Evolutionary conservation across 2,113 vertebrate genomes (phyloP), one percentile per base, ranked within the genome.

Genomic region (Leptobrachium leishanense): DNA sequence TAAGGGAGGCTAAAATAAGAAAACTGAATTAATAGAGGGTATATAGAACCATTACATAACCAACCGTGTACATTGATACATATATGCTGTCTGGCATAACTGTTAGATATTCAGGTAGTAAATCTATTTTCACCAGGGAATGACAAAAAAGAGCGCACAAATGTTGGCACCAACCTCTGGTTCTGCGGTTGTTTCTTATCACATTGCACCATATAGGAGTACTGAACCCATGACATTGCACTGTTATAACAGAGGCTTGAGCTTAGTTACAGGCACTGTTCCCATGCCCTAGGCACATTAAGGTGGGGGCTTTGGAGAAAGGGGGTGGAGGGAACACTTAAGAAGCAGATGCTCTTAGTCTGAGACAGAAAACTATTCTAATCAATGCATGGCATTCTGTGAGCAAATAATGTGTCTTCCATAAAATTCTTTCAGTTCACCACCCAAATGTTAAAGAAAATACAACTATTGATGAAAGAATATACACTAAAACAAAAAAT

Each of bases 331-430:
- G 76, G 83, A 75, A 76, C 82, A 79, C 79, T 86, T 87, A 82
- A 82, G 79, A 88, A 91, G 84, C 90, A 91, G 90, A 90, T 89
- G 91, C 90, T 89, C 87, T 87, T 81, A 79, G 55, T 85, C 84
- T 86, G 80, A 5, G 62, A 85, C 88, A 85, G 87, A 88, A 91
- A 90, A 84, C 89, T 82, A 82, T 85, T 84, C 74, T 84, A 84
- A 86, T 85, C 84, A 79, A 83, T 81, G 85, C 79, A 88, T 84
- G 86, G 84, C 82, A 87, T 87, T 86, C 82, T 88, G 75, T 57
- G 86, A 91, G 86, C 87, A 86, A 90, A 85, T 85, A 82, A 74
- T 46, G 78, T 86, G 82, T 84, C 88, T 88, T 46, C 82, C 81
- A 39, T 42, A 46, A 79, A 82, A 86, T 84, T 82, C 83, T 90